Conservation (phyloP, 2,888 invertebrate genomes). For the Platycnemis pennipes region DNA sequence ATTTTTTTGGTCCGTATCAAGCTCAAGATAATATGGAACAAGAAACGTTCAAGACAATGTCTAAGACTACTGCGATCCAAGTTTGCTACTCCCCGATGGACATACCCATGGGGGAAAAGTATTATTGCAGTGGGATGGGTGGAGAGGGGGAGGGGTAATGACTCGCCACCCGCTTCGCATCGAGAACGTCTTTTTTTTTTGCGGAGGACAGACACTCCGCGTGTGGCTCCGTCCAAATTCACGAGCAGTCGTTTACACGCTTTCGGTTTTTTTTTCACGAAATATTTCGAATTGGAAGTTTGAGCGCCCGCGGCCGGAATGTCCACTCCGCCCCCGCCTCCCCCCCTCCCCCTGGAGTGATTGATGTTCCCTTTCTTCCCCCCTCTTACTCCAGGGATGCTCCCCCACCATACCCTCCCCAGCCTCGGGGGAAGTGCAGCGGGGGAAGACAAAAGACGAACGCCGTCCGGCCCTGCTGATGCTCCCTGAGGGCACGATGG, state of each 20-base stretch:
- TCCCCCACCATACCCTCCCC: neutral
- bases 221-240: neutral
- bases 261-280: neutral
- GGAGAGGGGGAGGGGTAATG: neutral
- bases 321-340: neutral
- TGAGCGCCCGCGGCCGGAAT: slow-evolving; percentile 1
- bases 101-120: neutral
- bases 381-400: neutral
- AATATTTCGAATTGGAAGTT: slow-evolving; percentile 8
- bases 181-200: slow-evolving; percentile 7
- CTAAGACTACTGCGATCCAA: too few species aligned
- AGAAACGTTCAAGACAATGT: too few species aligned
- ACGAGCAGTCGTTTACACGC: neutral
- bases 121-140: neutral
- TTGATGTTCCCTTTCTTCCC: neutral
- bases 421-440: neutral
- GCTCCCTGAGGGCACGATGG: neutral
- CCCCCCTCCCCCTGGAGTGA: neutral
- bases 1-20: too few species aligned
- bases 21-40: too few species aligned
- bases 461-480: neutral
- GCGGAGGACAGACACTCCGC: neutral
- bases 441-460: neutral
- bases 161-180: neutral
- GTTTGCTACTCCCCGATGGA: too few species aligned